A percentile compares a stretch with the other conserved stretches of the same genome.
phyloP scores from a whole-genome alignment of 92 coral and sea anemone genomes.

The Nematostella vectensis region DNA sequence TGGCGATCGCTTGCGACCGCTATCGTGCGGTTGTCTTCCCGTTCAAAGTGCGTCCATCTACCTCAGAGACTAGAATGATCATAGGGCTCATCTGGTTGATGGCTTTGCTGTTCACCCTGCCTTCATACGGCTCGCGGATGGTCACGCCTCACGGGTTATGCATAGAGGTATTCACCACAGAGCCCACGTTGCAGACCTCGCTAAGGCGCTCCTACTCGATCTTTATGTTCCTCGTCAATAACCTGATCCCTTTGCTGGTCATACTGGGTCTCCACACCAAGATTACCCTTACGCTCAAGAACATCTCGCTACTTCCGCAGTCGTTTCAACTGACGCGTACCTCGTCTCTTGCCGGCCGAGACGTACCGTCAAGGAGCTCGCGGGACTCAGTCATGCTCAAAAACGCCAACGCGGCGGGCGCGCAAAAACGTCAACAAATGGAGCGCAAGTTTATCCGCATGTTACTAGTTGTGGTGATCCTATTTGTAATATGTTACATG shows the following conservation, averaged over 20 bases:
- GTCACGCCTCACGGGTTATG: constrained; percentile 14
- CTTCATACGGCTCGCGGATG: constrained; percentile 52
- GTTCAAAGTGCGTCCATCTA: constrained; percentile 56
- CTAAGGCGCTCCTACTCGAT: constrained; percentile 40
- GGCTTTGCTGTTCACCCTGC: constrained; percentile 58
- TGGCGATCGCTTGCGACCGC: constrained; percentile 80
- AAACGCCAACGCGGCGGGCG: constrained; percentile 42
- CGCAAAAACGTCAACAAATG: constrained; percentile 38
- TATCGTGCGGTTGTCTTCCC: constrained; percentile 75
- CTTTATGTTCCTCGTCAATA: constrained; percentile 43
- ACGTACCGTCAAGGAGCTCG: constrained; percentile 45
- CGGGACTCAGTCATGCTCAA: constrained; percentile 37
- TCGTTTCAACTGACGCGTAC: constrained; percentile 39
- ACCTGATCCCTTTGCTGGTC: constrained; percentile 45
- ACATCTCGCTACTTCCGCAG: constrained; percentile 46
- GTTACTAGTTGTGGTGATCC: constrained; percentile 53
- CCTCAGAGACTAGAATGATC: constrained; percentile 59
- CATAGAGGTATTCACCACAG: constrained; percentile 38
- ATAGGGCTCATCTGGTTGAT: constrained; percentile 53
- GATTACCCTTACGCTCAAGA: constrained; percentile 53
- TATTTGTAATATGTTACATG: constrained; percentile 56
- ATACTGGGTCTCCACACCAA: constrained; percentile 45
- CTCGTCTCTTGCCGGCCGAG: constrained; percentile 49
- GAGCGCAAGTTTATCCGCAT: constrained; percentile 64
- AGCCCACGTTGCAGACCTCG: constrained; percentile 13